A percentile compares a stretch with the other conserved stretches of the same genome.
Conservation (phyloP, 2,797 vertebrate species). For the Myripristis jacobus region DNA sequence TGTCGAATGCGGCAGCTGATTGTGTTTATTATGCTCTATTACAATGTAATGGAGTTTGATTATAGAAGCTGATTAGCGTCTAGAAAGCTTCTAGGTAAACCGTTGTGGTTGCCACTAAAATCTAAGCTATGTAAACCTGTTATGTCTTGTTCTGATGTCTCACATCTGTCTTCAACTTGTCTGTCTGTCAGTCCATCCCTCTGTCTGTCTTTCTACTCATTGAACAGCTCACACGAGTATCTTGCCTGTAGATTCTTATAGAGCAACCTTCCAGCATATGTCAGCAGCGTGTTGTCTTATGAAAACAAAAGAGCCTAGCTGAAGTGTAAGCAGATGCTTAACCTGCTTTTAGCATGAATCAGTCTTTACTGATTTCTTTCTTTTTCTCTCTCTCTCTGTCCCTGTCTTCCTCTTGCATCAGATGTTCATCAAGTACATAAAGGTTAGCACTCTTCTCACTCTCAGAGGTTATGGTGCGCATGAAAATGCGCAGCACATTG, state of each 20-base stretch:
- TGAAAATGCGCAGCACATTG: slow-evolving; percentile 41
- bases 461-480: slow-evolving; percentile 72
- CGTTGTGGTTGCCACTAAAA: not conserved
- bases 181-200: slow-evolving; percentile 79
- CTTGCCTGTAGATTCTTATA: slow-evolving; percentile 38
- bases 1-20: slow-evolving; percentile 26
- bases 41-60: slow-evolving; percentile 29
- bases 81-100: slow-evolving; percentile 11
- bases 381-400: slow-evolving; percentile 75
- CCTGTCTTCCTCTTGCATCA: slow-evolving; percentile 86
- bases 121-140: slow-evolving; percentile 12
- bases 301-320: slow-evolving; percentile 20
- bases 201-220: slow-evolving; percentile 55
- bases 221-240: slow-evolving; percentile 31
- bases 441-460: slow-evolving; percentile 91
- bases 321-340: slow-evolving; percentile 62
- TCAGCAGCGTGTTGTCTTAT: slow-evolving; percentile 22
- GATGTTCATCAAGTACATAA: slow-evolving; percentile 99
- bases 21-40: slow-evolving; percentile 37
- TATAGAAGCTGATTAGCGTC: slow-evolving; percentile 17
- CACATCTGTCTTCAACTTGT: slow-evolving; percentile 10
- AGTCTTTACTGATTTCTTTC: slow-evolving; percentile 88
- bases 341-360: slow-evolving; percentile 89
- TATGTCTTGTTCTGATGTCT: not conserved
- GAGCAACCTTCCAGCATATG: slow-evolving; percentile 18